These are phyloP conservation scores for Craterocephalus amniculus DNA, from an alignment of 2,797 vertebrate species.

Conservation along the genomic window DNA sequence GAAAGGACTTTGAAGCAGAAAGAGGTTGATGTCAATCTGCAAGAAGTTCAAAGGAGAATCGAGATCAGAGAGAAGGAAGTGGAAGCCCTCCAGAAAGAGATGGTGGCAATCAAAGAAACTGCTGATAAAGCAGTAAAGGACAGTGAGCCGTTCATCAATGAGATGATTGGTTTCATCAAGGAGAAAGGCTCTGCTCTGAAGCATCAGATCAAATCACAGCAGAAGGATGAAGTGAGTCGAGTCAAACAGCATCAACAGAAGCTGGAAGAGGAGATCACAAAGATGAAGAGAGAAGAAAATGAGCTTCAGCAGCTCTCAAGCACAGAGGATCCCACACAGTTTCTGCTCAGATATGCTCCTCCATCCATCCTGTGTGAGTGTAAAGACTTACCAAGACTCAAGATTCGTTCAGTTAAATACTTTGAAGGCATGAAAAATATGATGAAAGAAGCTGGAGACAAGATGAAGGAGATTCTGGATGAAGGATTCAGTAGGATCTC, in stretches of 20 bases:
- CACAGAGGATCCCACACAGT: neutral
- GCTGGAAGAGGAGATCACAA: too few relatives aligned
- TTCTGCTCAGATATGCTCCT: neutral
- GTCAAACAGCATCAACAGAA: too few relatives aligned
- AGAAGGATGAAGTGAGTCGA: too few relatives aligned
- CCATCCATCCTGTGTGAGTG: neutral
- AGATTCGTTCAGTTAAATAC: neutral
- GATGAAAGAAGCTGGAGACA: neutral
- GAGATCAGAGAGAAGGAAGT: neutral
- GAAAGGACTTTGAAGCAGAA: conserved; percentile 1
- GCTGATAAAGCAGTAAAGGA: neutral
- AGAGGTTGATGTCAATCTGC: neutral
- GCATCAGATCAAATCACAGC: too few relatives aligned
- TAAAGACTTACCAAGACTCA: neutral
- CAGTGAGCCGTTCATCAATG: neutral
- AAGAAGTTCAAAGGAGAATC: neutral
- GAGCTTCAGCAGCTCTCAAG: neutral
- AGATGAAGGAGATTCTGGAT: neutral
- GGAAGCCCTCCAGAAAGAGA: neutral
- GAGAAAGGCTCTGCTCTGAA: neutral
- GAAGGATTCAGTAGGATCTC: neutral
- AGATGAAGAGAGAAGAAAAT: too few relatives aligned
- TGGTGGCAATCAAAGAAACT: neutral
- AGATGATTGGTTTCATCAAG: neutral
- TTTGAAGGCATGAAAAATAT: neutral